phyloP scores from a whole-genome alignment of 2,888 invertebrate species.

The Alviniconcha strummeri region DNA sequence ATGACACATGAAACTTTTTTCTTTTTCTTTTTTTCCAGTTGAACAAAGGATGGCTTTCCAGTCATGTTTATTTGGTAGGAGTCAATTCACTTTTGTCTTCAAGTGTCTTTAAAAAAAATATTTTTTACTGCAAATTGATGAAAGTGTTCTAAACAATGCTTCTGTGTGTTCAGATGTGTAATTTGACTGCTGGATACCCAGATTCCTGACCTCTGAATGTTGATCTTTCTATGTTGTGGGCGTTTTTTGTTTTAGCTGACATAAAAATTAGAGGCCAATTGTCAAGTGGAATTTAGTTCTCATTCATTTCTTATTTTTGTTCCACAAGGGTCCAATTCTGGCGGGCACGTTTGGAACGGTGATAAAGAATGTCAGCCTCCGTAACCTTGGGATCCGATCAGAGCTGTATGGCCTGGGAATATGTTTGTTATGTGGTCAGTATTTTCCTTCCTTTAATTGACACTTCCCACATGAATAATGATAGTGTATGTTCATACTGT shows the following conservation, averaged over 20 bases:
- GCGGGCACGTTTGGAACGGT: slow-evolving; percentile 85
- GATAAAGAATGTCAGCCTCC: slow-evolving; percentile 80
- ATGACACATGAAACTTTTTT: not conserved
- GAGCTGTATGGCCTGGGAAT: slow-evolving; percentile 82
- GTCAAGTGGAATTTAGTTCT: too few relatives aligned
- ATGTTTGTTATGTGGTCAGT: slow-evolving; percentile 79
- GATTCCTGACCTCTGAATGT: too few relatives aligned
- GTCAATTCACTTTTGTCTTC: not conserved
- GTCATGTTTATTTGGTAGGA: too few relatives aligned
- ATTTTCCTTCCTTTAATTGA: not conserved
- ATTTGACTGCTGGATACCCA: too few relatives aligned
- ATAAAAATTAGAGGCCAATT: too few relatives aligned
- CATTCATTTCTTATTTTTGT: not conserved
- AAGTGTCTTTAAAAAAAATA: not conserved
- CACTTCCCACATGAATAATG: too few relatives aligned
- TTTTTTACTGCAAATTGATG: not conserved
- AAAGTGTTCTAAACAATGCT: too few relatives aligned
- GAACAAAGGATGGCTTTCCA: not conserved
- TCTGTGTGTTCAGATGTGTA: too few relatives aligned
- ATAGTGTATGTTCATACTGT: too few relatives aligned
- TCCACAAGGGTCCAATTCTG: slow-evolving; percentile 83
- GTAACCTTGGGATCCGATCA: slow-evolving; percentile 80
- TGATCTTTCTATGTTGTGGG: too few relatives aligned
- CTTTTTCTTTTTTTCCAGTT: not conserved
- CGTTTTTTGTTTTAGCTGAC: too few relatives aligned